These are phyloP conservation scores for Amphiduros pacificus DNA, from an alignment of 2,888 invertebrate species.

Conservation along the genomic window DNA sequence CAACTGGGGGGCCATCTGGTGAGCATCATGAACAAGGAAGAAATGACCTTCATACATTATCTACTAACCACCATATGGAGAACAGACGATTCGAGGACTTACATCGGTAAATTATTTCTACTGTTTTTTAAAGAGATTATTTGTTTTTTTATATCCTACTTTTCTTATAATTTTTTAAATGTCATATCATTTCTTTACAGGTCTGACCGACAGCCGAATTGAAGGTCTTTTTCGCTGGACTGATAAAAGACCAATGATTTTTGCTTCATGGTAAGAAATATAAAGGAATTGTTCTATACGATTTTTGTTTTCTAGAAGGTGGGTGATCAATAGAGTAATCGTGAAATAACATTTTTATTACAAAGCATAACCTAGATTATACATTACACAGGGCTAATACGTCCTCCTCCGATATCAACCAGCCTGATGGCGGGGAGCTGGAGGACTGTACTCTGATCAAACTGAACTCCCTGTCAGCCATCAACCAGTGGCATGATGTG, in stretches of 20 bases:
- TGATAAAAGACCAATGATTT: neutral
- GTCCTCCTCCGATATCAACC: neutral
- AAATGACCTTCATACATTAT: constrained; percentile 15
- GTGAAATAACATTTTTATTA: too few relatives aligned
- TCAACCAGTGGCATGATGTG: constrained; percentile 51
- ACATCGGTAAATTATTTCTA: constrained; percentile 7
- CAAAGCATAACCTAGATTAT: too few relatives aligned
- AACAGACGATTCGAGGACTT: neutral
- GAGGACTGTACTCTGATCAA: constrained; percentile 48
- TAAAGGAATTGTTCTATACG: too few relatives aligned
- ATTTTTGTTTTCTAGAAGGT: too few relatives aligned
- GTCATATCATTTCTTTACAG: neutral
- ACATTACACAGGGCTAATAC: neutral
- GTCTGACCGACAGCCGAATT: neutral
- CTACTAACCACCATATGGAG: constrained; percentile 16
- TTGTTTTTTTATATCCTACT: neutral
- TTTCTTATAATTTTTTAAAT: neutral
- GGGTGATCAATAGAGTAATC: too few relatives aligned
- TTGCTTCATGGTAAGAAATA: neutral
- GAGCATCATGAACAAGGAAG: constrained; percentile 9
- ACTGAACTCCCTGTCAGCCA: constrained; percentile 42
- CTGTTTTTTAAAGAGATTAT: neutral
- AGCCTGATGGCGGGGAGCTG: constrained; percentile 49
- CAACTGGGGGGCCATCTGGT: constrained; percentile 9
- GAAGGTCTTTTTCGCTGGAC: neutral